Evolutionary conservation across 2,113 vertebrate species (phyloP), one percentile per base, ranked within the genome.

Genomic region (Butastur rufipennis): DNA sequence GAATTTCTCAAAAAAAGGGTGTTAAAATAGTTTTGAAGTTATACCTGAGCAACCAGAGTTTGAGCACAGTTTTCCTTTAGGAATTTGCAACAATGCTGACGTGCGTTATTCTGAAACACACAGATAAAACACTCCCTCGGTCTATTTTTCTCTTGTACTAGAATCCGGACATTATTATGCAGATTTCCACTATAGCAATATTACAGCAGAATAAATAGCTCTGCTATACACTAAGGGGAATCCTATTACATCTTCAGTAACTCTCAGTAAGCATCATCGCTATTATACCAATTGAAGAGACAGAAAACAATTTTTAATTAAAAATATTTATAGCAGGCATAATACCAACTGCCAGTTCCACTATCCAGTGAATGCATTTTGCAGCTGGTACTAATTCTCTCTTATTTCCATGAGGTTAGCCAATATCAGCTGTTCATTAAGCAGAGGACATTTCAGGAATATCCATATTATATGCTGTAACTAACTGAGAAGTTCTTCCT

Each of bases 301-400:
- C 92, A 97, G 96, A 97, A 97, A 97, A 97, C 95, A 98, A 95
- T 98, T 98, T 98, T 98, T 98, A 97, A 98, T 98, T 97, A 97
- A 98, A 98, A 98, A 98, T 98, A 98, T 98, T 98, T 98, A 98
- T 98, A 97, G 97, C 95, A 96, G 85, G 95, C 79, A 77, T 93
- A 96, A 97, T 93, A 97, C 81, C 97, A 98, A 98, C 97, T 98
- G 97, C 97, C 95, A 96, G 95, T 96, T 98, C 96, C 77, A 91
- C 89, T 92, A 85, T 63, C 90, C 95, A 83, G 9, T 96, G 97
- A 98, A 98, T 98, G 91, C 81, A 36, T 96, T 98, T 95, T 96
- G 98, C 98, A 98, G 98, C 97, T 98, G 98, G 95, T 92, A 92
- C 68, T 95, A 94, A 97, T 96, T 98, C 97, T 97, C 94, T 97